Evolutionary conservation across 2,797 vertebrate genomes (phyloP).

Genomic region (Sarcophilus harrisii): DNA sequence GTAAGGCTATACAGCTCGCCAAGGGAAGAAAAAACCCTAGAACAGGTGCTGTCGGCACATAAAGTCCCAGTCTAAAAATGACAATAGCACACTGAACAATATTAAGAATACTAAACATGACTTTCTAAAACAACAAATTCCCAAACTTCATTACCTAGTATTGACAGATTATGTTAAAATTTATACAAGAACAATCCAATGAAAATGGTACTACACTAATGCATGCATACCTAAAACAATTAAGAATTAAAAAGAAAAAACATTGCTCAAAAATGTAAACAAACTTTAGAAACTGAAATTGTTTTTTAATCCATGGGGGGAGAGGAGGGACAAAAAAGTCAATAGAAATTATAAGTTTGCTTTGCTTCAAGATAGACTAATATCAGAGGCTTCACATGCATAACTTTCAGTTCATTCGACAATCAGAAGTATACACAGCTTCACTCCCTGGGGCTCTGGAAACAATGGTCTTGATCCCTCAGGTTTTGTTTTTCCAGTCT

Average conservation of each 20-base stretch:
- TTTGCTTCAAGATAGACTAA: neutral
- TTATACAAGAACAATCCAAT: constrained; percentile 1
- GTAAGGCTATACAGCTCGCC: neutral
- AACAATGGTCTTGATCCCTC: neutral
- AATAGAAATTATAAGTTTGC: neutral
- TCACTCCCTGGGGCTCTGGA: neutral
- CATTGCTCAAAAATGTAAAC: neutral
- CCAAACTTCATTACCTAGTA: constrained; percentile 23
- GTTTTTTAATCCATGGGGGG: neutral
- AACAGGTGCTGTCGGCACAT: constrained; percentile 25
- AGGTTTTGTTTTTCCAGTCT: constrained; percentile 2
- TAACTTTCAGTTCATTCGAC: neutral
- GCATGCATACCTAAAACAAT: constrained; percentile 31
- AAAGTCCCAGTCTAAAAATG: constrained; percentile 17
- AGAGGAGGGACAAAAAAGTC: neutral
- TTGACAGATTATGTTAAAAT: neutral
- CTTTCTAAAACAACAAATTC: neutral
- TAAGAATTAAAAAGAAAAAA: neutral
- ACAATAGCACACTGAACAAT: neutral
- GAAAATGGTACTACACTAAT: neutral
- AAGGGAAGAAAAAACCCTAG: constrained; percentile 19
- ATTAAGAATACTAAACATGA: constrained; percentile 20
- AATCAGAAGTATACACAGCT: neutral
- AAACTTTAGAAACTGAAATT: neutral
- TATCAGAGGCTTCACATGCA: neutral